Conservation (phyloP, 2,113 vertebrate species). For the Natator depressus region DNA sequence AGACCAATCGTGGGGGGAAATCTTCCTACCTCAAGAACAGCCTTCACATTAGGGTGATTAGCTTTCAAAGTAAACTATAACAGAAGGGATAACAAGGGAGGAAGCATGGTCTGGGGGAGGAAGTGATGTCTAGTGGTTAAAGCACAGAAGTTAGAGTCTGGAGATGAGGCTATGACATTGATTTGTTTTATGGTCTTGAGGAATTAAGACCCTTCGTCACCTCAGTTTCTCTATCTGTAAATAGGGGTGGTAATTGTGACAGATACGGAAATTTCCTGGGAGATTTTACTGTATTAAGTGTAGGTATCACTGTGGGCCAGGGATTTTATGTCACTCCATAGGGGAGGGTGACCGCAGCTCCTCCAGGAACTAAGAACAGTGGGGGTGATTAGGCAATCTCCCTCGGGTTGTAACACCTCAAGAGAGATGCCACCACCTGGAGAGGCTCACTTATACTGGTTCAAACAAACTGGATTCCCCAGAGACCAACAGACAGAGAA, state of each 20-base stretch:
- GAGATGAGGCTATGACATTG: background rate
- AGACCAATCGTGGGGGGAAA: background rate
- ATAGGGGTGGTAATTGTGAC: background rate
- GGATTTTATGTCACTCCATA: no score
- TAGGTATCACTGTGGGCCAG: background rate
- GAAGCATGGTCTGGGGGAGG: background rate
- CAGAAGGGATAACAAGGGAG: background rate
- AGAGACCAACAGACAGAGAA: background rate
- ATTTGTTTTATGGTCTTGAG: background rate
- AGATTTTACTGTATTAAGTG: background rate
- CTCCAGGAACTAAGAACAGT: background rate
- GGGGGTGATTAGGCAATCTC: background rate
- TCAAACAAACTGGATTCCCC: background rate
- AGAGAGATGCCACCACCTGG: background rate
- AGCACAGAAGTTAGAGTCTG: background rate
- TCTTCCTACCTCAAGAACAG: background rate
- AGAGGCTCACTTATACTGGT: background rate
- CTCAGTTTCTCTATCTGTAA: accelerated
- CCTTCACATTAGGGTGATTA: background rate
- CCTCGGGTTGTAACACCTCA: background rate
- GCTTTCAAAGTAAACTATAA: background rate
- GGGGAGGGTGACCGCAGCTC: background rate
- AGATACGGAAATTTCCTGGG: background rate
- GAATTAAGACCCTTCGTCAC: background rate
- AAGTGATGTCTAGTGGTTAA: background rate